phyloP scores from a whole-genome alignment of 1,140 invertebrate species.

The Plutomurus gul region DNA sequence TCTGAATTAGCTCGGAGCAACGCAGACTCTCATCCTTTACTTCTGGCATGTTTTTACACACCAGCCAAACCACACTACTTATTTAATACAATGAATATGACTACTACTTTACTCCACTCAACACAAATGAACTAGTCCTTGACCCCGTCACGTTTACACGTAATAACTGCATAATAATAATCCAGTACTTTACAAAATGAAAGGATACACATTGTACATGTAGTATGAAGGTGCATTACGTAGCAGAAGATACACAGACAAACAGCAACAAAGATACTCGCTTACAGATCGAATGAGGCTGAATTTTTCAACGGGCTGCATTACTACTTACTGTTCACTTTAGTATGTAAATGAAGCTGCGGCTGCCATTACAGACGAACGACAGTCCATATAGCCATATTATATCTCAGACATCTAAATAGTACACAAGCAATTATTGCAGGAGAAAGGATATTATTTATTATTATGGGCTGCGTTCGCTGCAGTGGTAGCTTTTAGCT shows the following conservation, averaged over 20 bases:
- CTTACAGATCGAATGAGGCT: conserved; percentile 17
- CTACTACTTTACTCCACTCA: background rate
- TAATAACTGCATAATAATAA: conserved; percentile 22
- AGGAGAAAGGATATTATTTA: background rate
- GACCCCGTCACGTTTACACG: conserved; percentile 48
- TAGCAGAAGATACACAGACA: conserved; percentile 1
- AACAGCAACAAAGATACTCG: background rate
- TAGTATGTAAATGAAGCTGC: background rate
- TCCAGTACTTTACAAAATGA: background rate
- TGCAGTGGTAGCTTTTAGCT: background rate
- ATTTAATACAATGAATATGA: too few relatives aligned
- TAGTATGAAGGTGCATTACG: too few relatives aligned
- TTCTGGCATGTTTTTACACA: too few relatives aligned
- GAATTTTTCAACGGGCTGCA: too few relatives aligned
- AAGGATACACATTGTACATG: too few relatives aligned
- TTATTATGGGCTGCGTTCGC: background rate
- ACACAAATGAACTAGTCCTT: conserved; percentile 52
- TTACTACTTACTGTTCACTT: too few relatives aligned
- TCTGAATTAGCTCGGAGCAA: background rate
- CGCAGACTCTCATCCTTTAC: background rate
- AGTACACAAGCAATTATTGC: background rate
- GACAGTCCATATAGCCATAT: background rate
- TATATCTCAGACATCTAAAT: background rate
- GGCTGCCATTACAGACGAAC: background rate
- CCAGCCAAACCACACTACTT: too few relatives aligned